phyloP scores from a whole-genome alignment of 2,113 vertebrate genomes.

The Otolemur garnettii region DNA sequence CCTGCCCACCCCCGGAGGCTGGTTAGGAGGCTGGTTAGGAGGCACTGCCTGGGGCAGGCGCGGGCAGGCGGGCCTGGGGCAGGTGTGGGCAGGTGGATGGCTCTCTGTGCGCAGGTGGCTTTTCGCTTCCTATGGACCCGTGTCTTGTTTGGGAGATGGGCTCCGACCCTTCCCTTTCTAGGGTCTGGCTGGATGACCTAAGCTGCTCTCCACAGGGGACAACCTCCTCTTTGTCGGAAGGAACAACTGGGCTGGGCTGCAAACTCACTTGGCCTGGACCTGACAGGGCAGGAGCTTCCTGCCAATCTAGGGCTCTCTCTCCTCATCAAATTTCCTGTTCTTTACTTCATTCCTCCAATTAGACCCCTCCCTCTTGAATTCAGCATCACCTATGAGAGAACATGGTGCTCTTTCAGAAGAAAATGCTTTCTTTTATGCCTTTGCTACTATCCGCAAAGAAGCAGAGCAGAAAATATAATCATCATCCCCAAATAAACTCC shows the following conservation, averaged over 20 bases:
- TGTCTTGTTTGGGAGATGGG: slow-evolving; percentile 48
- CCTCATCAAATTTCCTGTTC: slow-evolving; percentile 36
- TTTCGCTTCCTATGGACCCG: slow-evolving; percentile 56
- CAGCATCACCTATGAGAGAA: neutral
- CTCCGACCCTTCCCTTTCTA: neutral
- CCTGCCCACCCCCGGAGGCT: neutral
- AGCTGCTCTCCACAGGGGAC: slow-evolving; percentile 13
- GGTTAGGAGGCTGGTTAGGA: neutral
- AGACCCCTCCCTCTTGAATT: neutral
- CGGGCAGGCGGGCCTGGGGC: too few species aligned
- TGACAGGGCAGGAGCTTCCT: neutral
- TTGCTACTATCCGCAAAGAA: neutral
- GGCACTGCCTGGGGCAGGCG: too few species aligned
- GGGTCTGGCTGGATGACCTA: slow-evolving; percentile 47
- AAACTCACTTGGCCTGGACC: neutral
- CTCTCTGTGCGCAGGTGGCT: neutral
- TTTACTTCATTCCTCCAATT: neutral
- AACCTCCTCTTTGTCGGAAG: neutral
- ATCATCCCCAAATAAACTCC: neutral
- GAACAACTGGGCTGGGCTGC: neutral
- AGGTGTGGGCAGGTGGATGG: neutral
- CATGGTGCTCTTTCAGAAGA: neutral
- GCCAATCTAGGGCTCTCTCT: slow-evolving; percentile 28
- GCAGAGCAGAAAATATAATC: neutral
- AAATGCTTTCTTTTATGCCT: neutral